A percentile compares a stretch with the other conserved stretches of the same genome.
These are phyloP conservation scores for Pipistrellus pipistrellus DNA, from an alignment of 2,797 vertebrate species.

Conservation along the genomic window DNA sequence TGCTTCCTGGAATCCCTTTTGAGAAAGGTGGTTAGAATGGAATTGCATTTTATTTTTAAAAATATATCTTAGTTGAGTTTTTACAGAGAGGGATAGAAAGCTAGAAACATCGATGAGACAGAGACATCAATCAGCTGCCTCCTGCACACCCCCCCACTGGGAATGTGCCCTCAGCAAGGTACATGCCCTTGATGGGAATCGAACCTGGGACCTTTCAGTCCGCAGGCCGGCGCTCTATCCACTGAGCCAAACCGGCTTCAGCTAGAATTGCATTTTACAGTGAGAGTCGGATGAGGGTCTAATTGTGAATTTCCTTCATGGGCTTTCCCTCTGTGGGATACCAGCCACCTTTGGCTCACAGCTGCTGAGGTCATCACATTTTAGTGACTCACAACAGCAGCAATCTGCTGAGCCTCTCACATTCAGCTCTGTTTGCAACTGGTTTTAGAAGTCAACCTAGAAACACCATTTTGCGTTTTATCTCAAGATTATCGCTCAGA, in stretches of 20 bases:
- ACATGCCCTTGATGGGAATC: too few relatives aligned
- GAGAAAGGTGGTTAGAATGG: background rate
- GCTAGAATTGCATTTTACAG: background rate
- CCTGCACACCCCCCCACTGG: too few relatives aligned
- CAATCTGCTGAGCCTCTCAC: constrained; percentile 66
- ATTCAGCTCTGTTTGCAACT: constrained; percentile 70
- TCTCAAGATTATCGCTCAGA: background rate
- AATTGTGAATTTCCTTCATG: background rate
- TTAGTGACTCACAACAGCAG: constrained; percentile 59
- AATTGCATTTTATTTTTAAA: background rate
- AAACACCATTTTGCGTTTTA: constrained; percentile 62
- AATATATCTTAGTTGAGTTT: too few relatives aligned
- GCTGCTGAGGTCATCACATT: constrained; percentile 67
- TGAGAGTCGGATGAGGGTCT: background rate
- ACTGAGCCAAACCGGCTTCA: too few relatives aligned
- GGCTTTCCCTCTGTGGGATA: background rate
- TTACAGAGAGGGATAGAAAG: too few relatives aligned
- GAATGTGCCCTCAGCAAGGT: too few relatives aligned
- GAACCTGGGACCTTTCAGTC: too few relatives aligned
- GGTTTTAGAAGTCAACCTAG: constrained; percentile 53
- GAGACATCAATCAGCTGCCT: too few relatives aligned
- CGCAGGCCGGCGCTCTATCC: too few relatives aligned
- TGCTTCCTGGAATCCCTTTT: background rate
- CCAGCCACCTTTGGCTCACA: constrained; percentile 68
- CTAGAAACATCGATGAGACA: too few relatives aligned